Percentiles rank a stretch among this genome's conserved stretches.
These are phyloP conservation scores for Hydriomena furcata DNA, from an alignment of 2,888 invertebrate genomes.

Conservation along the genomic window DNA sequence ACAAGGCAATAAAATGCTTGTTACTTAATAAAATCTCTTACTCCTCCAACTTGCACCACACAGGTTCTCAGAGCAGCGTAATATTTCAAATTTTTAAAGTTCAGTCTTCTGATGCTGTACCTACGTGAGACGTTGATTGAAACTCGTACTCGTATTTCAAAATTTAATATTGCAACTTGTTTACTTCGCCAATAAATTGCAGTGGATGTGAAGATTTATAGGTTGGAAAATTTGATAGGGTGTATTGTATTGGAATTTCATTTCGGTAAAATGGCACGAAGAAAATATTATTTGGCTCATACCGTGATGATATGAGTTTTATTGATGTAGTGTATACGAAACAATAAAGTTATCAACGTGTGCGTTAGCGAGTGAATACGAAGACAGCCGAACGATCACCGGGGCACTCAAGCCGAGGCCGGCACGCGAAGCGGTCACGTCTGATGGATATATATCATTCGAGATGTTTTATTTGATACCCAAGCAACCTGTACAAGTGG, in stretches of 20 bases:
- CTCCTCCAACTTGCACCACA: slow-evolving; percentile 34
- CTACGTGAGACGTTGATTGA: slow-evolving; percentile 62
- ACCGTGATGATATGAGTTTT: too few relatives aligned
- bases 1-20: too few relatives aligned
- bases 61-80: slow-evolving; percentile 46
- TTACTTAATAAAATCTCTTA: too few relatives aligned
- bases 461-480: too few relatives aligned
- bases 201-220: slow-evolving; percentile 35
- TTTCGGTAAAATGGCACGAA: neutral
- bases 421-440: too few relatives aligned
- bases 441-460: too few relatives aligned
- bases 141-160: slow-evolving; percentile 59
- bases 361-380: too few relatives aligned
- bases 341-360: too few relatives aligned
- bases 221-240: slow-evolving; percentile 14
- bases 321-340: too few relatives aligned
- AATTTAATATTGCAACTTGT: slow-evolving; percentile 55
- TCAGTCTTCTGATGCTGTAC: slow-evolving; percentile 42
- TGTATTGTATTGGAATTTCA: slow-evolving; percentile 7
- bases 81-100: slow-evolving; percentile 73
- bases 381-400: too few relatives aligned
- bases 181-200: slow-evolving; percentile 44
- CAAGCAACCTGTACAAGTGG: too few relatives aligned
- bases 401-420: too few relatives aligned
- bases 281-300: neutral